phyloP scores from a whole-genome alignment of 1,140 invertebrate species.

The Orius insidiosus region DNA sequence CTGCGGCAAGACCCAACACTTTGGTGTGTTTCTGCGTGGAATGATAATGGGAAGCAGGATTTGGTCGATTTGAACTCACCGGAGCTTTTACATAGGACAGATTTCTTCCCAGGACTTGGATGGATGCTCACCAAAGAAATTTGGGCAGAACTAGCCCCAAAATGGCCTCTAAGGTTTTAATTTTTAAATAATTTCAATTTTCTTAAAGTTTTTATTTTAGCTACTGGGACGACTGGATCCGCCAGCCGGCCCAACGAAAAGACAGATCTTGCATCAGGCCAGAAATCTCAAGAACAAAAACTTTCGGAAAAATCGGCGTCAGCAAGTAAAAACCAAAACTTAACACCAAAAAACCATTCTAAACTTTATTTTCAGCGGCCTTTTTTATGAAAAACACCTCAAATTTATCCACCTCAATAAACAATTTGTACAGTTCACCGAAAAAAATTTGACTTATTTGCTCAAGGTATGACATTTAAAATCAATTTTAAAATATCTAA shows the following conservation, averaged over 20 bases:
- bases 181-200: too few relatives aligned
- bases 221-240: constrained; percentile 99
- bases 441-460: constrained; percentile 79
- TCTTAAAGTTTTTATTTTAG: too few relatives aligned
- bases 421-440: constrained; percentile 73
- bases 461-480: constrained; percentile 49
- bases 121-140: constrained; percentile 81
- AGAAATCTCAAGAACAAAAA: constrained; percentile 83
- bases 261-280: constrained; percentile 86
- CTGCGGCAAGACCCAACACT: constrained; percentile 66
- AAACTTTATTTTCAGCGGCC: constrained; percentile 43
- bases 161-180: constrained; percentile 91
- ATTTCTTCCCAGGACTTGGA: constrained; percentile 96
- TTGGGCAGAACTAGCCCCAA: constrained; percentile 71
- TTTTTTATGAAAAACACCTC: constrained; percentile 95
- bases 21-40: constrained; percentile 91
- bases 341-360: too few relatives aligned
- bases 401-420: constrained; percentile 88
- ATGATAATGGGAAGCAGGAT: constrained; percentile 91
- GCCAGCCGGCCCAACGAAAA: constrained; percentile 78
- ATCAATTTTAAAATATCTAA: too few relatives aligned
- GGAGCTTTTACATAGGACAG: constrained; percentile 74
- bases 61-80: constrained; percentile 55
- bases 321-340: too few relatives aligned
- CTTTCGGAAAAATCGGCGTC: constrained; percentile 84